A percentile compares a stretch with the other conserved stretches of the same genome.
Evolutionary conservation across 2,113 vertebrate genomes (phyloP).

Genomic region (Myotis yumanensis): DNA sequence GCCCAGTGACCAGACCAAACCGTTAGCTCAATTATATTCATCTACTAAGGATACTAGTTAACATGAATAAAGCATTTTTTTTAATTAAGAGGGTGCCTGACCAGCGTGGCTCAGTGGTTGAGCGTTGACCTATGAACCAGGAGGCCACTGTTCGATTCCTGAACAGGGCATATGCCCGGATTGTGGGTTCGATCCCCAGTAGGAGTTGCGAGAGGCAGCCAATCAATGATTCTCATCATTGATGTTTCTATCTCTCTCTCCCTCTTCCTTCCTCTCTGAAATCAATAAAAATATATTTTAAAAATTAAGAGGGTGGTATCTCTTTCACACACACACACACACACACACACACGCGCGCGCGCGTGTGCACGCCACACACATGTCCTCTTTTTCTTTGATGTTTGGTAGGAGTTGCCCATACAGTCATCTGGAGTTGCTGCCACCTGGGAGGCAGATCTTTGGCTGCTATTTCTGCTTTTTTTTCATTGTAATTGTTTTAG

Average conservation of each 20-base stretch:
- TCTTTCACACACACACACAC: neutral
- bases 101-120: too few species aligned
- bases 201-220: too few species aligned
- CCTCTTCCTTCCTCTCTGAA: too few species aligned
- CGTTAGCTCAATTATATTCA: neutral
- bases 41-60: neutral
- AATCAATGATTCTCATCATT: too few species aligned
- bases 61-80: conserved; percentile 53
- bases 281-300: too few species aligned
- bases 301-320: neutral
- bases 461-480: neutral
- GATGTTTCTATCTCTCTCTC: too few species aligned
- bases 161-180: too few species aligned
- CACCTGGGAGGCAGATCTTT: neutral
- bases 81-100: neutral
- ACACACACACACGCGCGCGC: neutral
- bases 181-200: too few species aligned
- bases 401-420: neutral
- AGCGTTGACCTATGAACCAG: too few species aligned
- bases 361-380: accelerated
- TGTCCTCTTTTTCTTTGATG: neutral
- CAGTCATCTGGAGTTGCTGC: neutral
- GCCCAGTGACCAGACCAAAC: neutral
- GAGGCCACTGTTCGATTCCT: too few species aligned
- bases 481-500: neutral